phyloP scores from a whole-genome alignment of 2,113 vertebrate species.

The Hoplias malabaricus region DNA sequence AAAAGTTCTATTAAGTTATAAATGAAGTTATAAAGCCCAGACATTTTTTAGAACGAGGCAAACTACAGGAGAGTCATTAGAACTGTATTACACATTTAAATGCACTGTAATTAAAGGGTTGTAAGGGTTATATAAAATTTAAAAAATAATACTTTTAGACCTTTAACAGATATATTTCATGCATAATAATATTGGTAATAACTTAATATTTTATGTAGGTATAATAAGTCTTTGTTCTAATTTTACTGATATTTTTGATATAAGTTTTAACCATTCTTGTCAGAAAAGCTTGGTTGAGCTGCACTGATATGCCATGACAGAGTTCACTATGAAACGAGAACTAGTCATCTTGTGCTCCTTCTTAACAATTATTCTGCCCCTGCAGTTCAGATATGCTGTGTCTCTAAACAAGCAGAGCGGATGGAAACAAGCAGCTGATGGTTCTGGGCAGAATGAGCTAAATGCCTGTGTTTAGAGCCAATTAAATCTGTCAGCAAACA shows the following conservation, averaged over 20 bases:
- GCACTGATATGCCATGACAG: conserved; percentile 46
- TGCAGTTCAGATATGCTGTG: background rate
- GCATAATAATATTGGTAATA: too few species aligned
- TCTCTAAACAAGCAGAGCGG: background rate
- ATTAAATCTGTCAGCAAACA: conserved; percentile 40
- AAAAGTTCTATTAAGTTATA: too few species aligned
- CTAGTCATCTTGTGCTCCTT: background rate
- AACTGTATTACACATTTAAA: too few species aligned
- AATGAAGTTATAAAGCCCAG: too few species aligned
- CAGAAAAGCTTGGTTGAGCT: conserved; percentile 46
- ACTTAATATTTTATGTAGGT: too few species aligned
- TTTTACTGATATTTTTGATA: conserved; percentile 37
- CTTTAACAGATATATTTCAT: too few species aligned
- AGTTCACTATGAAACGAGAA: background rate
- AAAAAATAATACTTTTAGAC: too few species aligned
- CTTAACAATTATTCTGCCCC: background rate
- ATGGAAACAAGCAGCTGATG: conserved; percentile 19
- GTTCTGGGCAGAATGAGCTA: conserved; percentile 33
- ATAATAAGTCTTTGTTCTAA: conserved; percentile 3
- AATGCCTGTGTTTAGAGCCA: conserved; percentile 37
- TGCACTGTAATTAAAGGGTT: too few species aligned
- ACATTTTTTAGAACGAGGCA: too few species aligned
- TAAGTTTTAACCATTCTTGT: too few species aligned
- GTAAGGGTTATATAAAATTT: too few species aligned
- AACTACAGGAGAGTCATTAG: too few species aligned